Percentiles rank a stretch among this genome's conserved stretches.
These are phyloP conservation scores for Brachionus calyciflorus DNA, from an alignment of 1,140 invertebrate species.

Conservation along the genomic window DNA sequence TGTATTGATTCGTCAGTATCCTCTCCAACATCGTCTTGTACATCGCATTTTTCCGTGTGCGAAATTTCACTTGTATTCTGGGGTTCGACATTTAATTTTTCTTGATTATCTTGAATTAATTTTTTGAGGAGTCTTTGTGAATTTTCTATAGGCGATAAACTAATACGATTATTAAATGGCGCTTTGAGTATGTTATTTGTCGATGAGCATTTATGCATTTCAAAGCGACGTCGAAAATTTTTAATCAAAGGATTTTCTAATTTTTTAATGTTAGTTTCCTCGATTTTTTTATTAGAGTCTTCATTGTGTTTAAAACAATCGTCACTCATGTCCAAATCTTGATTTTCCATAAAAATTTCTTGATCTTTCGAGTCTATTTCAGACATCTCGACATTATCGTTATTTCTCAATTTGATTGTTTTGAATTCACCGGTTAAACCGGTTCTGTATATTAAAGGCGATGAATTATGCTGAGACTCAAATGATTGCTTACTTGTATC, in stretches of 20 bases:
- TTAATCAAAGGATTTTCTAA: slow-evolving; percentile 15
- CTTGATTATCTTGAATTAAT: not conserved
- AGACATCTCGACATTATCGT: not conserved
- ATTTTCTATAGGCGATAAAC: slow-evolving; percentile 34
- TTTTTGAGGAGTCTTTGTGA: slow-evolving; percentile 6
- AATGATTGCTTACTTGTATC: slow-evolving; percentile 16
- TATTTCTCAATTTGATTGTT: slow-evolving; percentile 10
- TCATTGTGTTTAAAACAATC: slow-evolving; percentile 2
- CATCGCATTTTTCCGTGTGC: not conserved
- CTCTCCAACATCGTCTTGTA: not conserved
- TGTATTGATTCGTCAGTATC: slow-evolving; percentile 8
- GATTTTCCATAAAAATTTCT: not conserved
- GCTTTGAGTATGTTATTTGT: slow-evolving; percentile 33
- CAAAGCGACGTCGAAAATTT: slow-evolving; percentile 35
- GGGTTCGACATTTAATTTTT: not conserved
- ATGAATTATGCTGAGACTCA: not conserved
- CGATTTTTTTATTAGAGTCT: not conserved
- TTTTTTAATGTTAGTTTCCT: not conserved
- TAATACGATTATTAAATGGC: slow-evolving; percentile 33
- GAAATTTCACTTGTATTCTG: not conserved
- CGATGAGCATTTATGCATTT: slow-evolving; percentile 46
- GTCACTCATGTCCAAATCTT: slow-evolving; percentile 9
- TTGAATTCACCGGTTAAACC: slow-evolving; percentile 29
- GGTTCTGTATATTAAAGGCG: not conserved
- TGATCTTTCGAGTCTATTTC: not conserved